Percentiles rank a stretch among this genome's conserved stretches.
phyloP scores from a whole-genome alignment of 2,113 vertebrate species.

The Pogonocichla stellata region DNA sequence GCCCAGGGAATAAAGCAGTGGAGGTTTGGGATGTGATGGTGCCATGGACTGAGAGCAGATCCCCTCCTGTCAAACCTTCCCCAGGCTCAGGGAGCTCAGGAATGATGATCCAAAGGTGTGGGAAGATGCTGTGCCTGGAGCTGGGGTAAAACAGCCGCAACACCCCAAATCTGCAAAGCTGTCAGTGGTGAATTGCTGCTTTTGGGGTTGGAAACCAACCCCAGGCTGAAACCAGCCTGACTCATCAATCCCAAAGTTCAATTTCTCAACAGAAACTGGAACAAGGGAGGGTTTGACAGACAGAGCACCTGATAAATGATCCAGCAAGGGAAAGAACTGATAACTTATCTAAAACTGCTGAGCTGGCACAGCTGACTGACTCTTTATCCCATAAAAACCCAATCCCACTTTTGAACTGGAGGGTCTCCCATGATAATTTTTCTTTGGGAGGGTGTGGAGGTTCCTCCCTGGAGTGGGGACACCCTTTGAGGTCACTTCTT shows the following conservation, averaged over 20 bases:
- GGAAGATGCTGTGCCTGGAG: not conserved
- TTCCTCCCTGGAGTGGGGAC: not conserved
- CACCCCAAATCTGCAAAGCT: not conserved
- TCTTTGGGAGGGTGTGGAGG: not conserved
- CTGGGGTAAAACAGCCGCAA: not conserved
- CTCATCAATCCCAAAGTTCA: not conserved
- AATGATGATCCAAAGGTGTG: not conserved
- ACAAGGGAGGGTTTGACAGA: not conserved
- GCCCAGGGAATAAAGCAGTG: not conserved
- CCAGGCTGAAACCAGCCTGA: not conserved
- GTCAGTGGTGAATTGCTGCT: fast-evolving
- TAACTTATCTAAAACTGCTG: not conserved
- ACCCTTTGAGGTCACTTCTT: not conserved
- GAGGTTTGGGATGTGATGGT: not conserved
- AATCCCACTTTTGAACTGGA: not conserved
- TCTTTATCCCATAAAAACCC: not conserved
- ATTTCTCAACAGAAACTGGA: fast-evolving
- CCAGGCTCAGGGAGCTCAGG: not conserved
- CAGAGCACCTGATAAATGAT: not conserved
- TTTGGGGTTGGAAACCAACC: not conserved
- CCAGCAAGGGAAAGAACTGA: not conserved
- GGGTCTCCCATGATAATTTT: not conserved
- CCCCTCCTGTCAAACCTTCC: not conserved
- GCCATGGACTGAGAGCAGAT: fast-evolving
- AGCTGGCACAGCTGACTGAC: not conserved